These are phyloP conservation scores for Aphelenchoides besseyi DNA, from an alignment of 1,140 invertebrate species.

Conservation along the genomic window DNA sequence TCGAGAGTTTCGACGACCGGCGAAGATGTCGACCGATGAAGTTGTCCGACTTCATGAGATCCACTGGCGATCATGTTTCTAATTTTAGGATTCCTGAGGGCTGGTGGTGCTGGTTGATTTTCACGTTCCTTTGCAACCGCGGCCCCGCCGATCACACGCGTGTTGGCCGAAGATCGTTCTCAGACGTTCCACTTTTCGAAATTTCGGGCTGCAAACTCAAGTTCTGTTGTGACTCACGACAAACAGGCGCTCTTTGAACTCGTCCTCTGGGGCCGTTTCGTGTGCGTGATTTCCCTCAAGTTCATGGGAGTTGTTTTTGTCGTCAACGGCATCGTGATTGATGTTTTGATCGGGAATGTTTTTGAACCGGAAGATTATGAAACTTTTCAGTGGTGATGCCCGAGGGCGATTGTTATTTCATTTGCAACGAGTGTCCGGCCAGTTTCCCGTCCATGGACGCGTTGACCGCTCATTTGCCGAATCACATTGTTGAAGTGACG, in stretches of 20 bases:
- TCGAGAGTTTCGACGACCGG: too few relatives aligned
- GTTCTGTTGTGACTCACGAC: not conserved
- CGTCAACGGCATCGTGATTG: too few relatives aligned
- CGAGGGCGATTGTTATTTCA: conserved; percentile 29
- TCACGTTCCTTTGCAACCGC: too few relatives aligned
- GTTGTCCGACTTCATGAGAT: too few relatives aligned
- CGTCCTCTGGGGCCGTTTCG: too few relatives aligned
- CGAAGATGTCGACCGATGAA: too few relatives aligned
- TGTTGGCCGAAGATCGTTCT: not conserved
- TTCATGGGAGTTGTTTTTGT: not conserved
- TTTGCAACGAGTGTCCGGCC: conserved; percentile 33
- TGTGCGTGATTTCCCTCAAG: not conserved
- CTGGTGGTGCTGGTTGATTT: too few relatives aligned
- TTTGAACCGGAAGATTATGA: too few relatives aligned
- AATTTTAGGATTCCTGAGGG: too few relatives aligned
- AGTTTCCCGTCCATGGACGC: conserved; percentile 24
- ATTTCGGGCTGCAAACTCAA: not conserved
- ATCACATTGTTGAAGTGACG: not conserved
- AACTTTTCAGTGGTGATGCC: too few relatives aligned
- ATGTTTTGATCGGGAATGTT: too few relatives aligned
- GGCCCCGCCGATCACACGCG: not conserved
- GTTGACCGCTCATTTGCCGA: conserved; percentile 16
- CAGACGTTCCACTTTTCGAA: conserved; percentile 1
- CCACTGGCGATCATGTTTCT: too few relatives aligned
- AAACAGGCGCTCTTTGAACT: not conserved